phyloP scores from a whole-genome alignment of 2,113 vertebrate genomes.

The Gallinago paraguaiae region DNA sequence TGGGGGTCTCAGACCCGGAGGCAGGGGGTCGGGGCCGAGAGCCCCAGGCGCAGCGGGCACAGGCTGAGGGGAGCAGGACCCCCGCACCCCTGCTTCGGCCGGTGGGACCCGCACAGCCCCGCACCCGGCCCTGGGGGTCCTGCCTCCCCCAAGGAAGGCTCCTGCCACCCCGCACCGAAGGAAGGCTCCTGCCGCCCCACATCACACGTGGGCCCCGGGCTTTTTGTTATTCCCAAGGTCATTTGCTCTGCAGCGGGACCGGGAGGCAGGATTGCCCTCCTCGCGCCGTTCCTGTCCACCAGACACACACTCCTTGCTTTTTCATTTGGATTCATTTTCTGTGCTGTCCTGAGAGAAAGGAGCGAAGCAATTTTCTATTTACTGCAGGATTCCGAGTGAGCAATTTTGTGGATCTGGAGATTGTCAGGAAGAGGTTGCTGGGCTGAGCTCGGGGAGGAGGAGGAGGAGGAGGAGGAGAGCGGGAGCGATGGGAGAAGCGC shows the following conservation, averaged over 20 bases:
- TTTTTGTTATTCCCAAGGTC: constrained; percentile 55
- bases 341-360: constrained; percentile 68
- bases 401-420: constrained; percentile 69
- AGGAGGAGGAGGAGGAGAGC: neutral
- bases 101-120: neutral
- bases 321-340: constrained; percentile 77
- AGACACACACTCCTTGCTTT: constrained; percentile 73
- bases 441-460: constrained; percentile 32
- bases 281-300: constrained; percentile 71
- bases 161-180: neutral
- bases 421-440: constrained; percentile 67
- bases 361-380: constrained; percentile 65
- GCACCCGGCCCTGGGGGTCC: neutral
- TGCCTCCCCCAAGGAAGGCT: neutral
- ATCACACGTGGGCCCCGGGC: neutral
- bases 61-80: neutral
- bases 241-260: constrained; percentile 48
- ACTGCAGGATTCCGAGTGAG: constrained; percentile 64
- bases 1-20: neutral
- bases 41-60: neutral
- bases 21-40: neutral
- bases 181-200: neutral
- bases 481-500: constrained; percentile 48
- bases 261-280: constrained; percentile 57
- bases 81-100: neutral